Evolutionary conservation across 2,797 vertebrate genomes (phyloP).

Genomic region (Spinibarbus caldwelli): DNA sequence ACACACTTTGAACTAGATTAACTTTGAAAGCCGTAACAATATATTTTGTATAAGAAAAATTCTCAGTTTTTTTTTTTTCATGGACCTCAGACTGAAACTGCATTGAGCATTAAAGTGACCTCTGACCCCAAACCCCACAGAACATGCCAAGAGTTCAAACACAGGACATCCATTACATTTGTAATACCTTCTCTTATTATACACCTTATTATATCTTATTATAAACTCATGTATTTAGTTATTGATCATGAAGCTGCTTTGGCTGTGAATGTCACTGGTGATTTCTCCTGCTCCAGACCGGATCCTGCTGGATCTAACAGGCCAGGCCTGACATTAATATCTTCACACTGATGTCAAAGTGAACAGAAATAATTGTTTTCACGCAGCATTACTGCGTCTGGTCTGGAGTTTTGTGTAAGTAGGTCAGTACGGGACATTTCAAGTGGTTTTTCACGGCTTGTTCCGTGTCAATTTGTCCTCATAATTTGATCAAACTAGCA

Average conservation of each 20-base stretch:
- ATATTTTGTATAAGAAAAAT: neutral
- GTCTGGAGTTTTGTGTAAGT: neutral
- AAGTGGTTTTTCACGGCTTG: neutral
- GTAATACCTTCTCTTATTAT: neutral
- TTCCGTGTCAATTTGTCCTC: neutral
- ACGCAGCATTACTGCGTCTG: slow-evolving; percentile 6
- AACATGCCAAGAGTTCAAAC: neutral
- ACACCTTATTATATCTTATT: no score
- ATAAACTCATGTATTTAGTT: no score
- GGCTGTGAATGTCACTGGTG: neutral
- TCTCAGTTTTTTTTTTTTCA: no score
- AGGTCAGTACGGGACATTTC: neutral
- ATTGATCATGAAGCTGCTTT: neutral
- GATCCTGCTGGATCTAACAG: neutral
- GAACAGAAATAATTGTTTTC: slow-evolving; percentile 27
- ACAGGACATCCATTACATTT: neutral
- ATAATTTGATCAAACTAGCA: neutral
- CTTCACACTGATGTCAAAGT: neutral
- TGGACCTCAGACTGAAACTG: neutral
- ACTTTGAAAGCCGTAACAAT: neutral
- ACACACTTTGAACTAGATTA: neutral
- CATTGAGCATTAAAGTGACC: neutral
- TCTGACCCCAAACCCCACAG: neutral
- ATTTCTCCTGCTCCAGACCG: neutral
- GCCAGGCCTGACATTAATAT: slow-evolving; percentile 3